phyloP scores from a whole-genome alignment of 2,797 vertebrate genomes.

The Sphenopsis melanotis region DNA sequence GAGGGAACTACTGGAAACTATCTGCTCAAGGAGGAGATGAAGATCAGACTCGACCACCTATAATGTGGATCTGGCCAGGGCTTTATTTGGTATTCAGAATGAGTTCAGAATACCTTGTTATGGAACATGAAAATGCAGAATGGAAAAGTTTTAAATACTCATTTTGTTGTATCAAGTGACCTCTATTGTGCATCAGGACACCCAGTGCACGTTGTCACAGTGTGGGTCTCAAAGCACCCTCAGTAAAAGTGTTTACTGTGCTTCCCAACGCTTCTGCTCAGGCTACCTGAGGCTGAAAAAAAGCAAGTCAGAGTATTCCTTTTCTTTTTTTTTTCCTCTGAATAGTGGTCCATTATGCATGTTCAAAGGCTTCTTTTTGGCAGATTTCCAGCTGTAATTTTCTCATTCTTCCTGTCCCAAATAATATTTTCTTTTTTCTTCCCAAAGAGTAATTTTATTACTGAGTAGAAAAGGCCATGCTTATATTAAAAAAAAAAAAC shows the following conservation, averaged over 20 bases:
- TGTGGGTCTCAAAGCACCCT: neutral
- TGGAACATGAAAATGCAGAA: neutral
- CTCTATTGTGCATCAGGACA: fast-evolving
- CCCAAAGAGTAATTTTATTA: neutral
- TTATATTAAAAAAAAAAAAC: neutral
- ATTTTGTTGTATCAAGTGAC: neutral
- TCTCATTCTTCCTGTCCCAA: neutral
- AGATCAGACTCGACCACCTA: neutral
- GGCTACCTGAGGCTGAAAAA: neutral
- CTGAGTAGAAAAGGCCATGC: neutral
- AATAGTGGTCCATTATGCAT: neutral
- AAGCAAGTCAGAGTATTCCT: neutral
- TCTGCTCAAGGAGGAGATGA: neutral
- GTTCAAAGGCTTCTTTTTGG: neutral
- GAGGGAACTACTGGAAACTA: neutral
- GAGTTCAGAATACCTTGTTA: neutral
- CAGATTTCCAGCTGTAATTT: neutral
- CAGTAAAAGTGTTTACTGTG: fast-evolving
- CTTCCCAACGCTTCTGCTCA: neutral
- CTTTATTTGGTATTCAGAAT: neutral
- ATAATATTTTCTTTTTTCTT: neutral
- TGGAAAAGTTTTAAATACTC: neutral
- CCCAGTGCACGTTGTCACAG: neutral
- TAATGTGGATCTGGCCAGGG: neutral
- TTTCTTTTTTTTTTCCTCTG: neutral